Evolutionary conservation across 2,888 invertebrate species (phyloP), one percentile per base, ranked within the genome.

Genomic region (Ectemnius cavifrons): DNA sequence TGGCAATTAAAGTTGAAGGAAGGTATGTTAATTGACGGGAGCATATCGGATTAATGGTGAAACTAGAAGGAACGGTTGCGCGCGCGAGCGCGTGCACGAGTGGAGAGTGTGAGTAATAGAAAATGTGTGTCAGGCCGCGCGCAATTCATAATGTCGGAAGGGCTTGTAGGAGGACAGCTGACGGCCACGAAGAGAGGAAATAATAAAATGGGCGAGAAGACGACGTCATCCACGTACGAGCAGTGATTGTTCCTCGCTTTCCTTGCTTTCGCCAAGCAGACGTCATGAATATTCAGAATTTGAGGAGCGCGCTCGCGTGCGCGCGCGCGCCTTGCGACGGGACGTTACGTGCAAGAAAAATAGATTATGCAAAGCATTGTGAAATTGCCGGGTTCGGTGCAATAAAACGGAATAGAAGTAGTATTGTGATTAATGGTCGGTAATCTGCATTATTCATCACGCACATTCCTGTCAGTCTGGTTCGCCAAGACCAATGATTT

Each of bases 401-500:
- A 71, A 81, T 73, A 77, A 79, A 75, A 70, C 73, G 46, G 62
- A 72, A 81, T 80, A 75, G 74, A 79, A 71, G 67, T 60, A 71
- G 63, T 65, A 67, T 77, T 63, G 80, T 76, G 77, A 82, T 82
- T 83, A 83, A 82, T 81, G 81, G 67, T 14, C 71, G 56, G 63
- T 68, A 57, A 74, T 75, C 81, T 81, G 49, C 63, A 81, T 82
- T 81, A 83, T 83, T 83, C 79, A 82, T 77, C 60, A 52, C 60
- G 63, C 74, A 75, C 67, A 76, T 81, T 79, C 75, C 56, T 70
- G 73, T 68, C 79, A 75, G 72, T 83, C 73, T 66, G 71, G 79
- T 75, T 82, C 73, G 64, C 70, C 23, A 20, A 62, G 63, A 59
- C 63, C 61, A 69, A 52, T 46, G 45, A 75, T 65, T 70, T 63